Evolutionary conservation across 2,113 vertebrate species (phyloP), one percentile per base, ranked within the genome.

Genomic region (Nesoenas mayeri): DNA sequence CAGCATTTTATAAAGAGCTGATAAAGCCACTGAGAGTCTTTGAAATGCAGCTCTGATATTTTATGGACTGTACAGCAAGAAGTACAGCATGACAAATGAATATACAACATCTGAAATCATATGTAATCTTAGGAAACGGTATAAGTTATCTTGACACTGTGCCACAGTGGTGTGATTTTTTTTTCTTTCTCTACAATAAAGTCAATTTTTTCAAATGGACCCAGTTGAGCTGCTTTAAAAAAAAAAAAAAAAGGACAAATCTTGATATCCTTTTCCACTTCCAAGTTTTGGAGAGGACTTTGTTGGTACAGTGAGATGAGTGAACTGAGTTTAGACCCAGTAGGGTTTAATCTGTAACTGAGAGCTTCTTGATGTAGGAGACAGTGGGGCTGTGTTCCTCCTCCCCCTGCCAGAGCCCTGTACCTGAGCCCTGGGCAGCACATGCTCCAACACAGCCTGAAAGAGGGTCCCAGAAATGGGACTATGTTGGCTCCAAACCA

Each of bases 361-460:
- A 36, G 29, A 92, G 57, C 29, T 88, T 67, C 61, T 60, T 2
- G 14, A 38, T 32, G 11, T 6, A 42, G 28, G 40, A 72, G 12
- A 8, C 8, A 22, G 42, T 26, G 77, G 16, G 25, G 38, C 42
- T 74, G 42, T 62, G 51, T 13, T 11, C 18, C 24, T 79, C 21
- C 32, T 61, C 11, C 15, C 25, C 32, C 18, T 50, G 48, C 42
- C 57, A 79, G 22, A 28, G 47, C 54, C 36, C 70, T 74, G 31
- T n/a, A n/a, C 36, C 44, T 4, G 16, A 31, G 62, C 66, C 11
- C 24, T n/a, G 66, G 48, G 21, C 38, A 67, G 48, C 36, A 48
- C 0, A 0, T 22, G 34, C 13, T 74, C 50, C 34, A 47, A 31
- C 25, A 34, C 38, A 54, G 13, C 20, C 40, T 57, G 48, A 58